These are phyloP conservation scores for Nycticorax nycticorax DNA, from an alignment of 2,113 vertebrate species.

Conservation along the genomic window DNA sequence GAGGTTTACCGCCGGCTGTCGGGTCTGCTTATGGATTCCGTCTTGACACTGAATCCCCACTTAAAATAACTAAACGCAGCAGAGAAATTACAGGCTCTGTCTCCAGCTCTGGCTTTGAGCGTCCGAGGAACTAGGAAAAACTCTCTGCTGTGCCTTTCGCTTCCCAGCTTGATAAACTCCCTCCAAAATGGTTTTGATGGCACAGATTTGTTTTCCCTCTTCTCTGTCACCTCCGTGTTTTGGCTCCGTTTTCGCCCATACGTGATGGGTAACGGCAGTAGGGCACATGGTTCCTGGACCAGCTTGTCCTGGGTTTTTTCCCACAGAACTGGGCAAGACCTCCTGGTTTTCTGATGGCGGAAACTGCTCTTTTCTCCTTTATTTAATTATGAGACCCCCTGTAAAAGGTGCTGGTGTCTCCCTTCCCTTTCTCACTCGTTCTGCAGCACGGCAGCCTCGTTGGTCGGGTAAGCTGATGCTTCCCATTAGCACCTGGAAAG, in stretches of 20 bases:
- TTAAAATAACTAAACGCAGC: not conserved
- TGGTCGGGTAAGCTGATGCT: not conserved
- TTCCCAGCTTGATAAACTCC: not conserved
- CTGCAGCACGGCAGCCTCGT: not conserved
- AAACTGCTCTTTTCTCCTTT: not conserved
- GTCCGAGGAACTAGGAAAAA: not conserved
- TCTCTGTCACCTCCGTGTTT: not conserved
- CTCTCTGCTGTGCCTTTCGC: not conserved
- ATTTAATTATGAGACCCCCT: not conserved
- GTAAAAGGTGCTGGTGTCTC: not conserved
- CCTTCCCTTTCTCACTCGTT: accelerated
- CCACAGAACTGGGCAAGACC: accelerated
- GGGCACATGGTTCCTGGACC: not conserved
- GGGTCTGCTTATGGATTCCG: not conserved
- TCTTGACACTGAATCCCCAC: not conserved
- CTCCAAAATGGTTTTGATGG: not conserved
- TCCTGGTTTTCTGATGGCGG: not conserved
- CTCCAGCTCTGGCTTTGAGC: not conserved
- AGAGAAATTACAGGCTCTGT: conserved; percentile 10
- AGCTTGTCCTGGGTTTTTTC: not conserved
- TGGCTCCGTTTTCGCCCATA: not conserved
- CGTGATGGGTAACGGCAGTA: not conserved
- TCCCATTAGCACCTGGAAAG: not conserved
- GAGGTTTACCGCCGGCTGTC: not conserved
- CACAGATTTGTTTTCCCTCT: conserved; percentile 2